Percentiles rank a stretch among this genome's conserved stretches.
phyloP scores from a whole-genome alignment of 2,113 vertebrate genomes.

The Campylomormyrus tamandua region DNA sequence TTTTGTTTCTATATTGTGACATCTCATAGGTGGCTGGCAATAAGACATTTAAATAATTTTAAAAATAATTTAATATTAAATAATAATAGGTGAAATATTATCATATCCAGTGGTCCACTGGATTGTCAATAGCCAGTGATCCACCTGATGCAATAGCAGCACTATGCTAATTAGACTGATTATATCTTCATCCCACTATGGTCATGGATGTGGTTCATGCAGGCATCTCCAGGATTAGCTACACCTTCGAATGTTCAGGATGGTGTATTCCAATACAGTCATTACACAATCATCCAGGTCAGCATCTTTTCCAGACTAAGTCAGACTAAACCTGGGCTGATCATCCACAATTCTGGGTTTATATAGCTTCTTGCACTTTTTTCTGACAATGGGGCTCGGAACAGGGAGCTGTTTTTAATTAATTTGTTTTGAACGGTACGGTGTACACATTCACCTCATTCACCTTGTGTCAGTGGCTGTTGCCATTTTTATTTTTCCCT shows the following conservation, averaged over 20 bases:
- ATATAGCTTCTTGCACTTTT: background rate
- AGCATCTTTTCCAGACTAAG: background rate
- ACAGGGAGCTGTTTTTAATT: background rate
- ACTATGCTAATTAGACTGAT: background rate
- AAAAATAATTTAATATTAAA: too few relatives aligned
- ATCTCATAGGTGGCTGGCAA: background rate
- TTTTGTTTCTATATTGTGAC: background rate
- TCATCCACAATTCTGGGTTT: background rate
- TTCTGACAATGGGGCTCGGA: background rate
- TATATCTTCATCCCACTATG: background rate
- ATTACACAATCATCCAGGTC: slow-evolving; percentile 6
- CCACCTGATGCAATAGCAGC: background rate
- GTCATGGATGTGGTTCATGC: background rate
- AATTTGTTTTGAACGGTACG: background rate
- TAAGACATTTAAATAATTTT: background rate
- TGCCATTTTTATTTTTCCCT: background rate
- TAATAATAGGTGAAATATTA: background rate
- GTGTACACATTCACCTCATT: background rate
- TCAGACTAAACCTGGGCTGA: background rate
- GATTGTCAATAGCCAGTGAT: background rate
- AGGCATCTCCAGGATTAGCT: background rate
- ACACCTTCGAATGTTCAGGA: too few relatives aligned
- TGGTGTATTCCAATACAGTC: background rate
- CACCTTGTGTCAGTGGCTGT: background rate
- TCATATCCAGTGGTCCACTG: background rate